Evolutionary conservation across 1,140 invertebrate genomes (phyloP), one percentile per base, ranked within the genome.

Genomic region (Magallana ariakensis): DNA sequence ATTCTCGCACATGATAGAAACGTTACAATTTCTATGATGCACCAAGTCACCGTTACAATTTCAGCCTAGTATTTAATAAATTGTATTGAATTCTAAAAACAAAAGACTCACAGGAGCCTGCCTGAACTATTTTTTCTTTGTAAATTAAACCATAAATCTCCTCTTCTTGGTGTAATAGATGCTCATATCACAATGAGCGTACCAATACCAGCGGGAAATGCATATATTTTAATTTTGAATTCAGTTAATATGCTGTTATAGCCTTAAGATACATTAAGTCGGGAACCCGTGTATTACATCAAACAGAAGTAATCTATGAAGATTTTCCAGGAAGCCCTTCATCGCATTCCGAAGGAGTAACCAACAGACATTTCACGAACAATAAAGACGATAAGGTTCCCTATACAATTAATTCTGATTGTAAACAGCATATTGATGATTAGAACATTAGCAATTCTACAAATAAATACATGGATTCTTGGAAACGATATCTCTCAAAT

Each of bases 191-290:
- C 22, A 10, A 33, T 22, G 22, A 26, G 26, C 66, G 33, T 75
- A 75, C 66, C 11, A 11, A 75, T 26, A 75, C 22, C 66, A 75
- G 66, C 22, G 15, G 66, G 66, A 26, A 75, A 6, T 26, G 66
- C 66, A 75, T 75, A 75, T 13, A 75, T 26, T 75, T 75, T 75
- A 19, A 75, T 75, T 75, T 75, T 75, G 22, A 75, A 75, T 60
- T 75, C 66, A 75, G 66, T 75, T 46, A 75, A 75, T 75, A 75
- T 75, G 19, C 22, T 75, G 66, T 75, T 75, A 75, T 75, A 75
- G 22, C 66, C 22, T 75, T 33, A 26, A 75, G 66, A 75, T 75
- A 75, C 22, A 75, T 75, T 75, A 75, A 75, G 15, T 26, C 66
- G 33, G 26, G 22, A 22, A 11, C 66, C 15, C 15, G 9, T 26